Conservation (phyloP, 53 echinoderm and acorn worm species). For the Temnopleurus reevesii region DNA sequence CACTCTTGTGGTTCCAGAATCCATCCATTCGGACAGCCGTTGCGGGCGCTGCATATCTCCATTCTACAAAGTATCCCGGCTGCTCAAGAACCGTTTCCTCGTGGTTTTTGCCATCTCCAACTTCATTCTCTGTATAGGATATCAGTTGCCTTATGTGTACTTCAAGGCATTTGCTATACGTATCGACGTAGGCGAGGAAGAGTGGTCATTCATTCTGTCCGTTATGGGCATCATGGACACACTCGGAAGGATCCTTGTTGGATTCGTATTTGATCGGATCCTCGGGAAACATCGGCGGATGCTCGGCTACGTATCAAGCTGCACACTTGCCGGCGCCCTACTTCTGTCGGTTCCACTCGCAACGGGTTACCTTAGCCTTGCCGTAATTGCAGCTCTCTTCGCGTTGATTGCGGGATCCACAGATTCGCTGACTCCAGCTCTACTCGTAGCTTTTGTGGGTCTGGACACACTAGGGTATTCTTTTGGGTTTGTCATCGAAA, state of each 20-base stretch:
- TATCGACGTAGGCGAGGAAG: constrained; percentile 67
- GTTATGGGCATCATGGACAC: constrained; percentile 90
- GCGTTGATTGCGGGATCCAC: constrained; percentile 88
- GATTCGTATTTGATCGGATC: constrained; percentile 79
- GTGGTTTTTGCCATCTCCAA: constrained; percentile 82
- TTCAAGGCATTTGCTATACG: constrained; percentile 86
- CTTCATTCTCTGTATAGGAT: constrained; percentile 85
- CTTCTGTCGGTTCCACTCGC: constrained; percentile 67
- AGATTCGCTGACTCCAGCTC: constrained; percentile 83
- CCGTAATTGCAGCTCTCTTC: constrained; percentile 67
- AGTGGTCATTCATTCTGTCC: constrained; percentile 82
- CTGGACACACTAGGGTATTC: constrained; percentile 83
- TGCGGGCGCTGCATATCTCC: constrained; percentile 27
- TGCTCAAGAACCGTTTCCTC: constrained; percentile 84
- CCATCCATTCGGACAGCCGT: not conserved
- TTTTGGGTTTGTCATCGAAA: constrained; percentile 88
- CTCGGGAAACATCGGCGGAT: constrained; percentile 72
- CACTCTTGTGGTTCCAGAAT: constrained; percentile 4
- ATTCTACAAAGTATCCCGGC: constrained; percentile 47
- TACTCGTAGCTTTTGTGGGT: constrained; percentile 88
- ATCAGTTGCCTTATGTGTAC: constrained; percentile 94
- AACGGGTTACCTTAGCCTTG: constrained; percentile 52
- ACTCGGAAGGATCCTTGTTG: constrained; percentile 79
- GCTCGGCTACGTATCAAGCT: constrained; percentile 65
- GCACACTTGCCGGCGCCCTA: constrained; percentile 66